Conservation (phyloP, 23 tunicate species). For the Botrylloides violaceus region DNA sequence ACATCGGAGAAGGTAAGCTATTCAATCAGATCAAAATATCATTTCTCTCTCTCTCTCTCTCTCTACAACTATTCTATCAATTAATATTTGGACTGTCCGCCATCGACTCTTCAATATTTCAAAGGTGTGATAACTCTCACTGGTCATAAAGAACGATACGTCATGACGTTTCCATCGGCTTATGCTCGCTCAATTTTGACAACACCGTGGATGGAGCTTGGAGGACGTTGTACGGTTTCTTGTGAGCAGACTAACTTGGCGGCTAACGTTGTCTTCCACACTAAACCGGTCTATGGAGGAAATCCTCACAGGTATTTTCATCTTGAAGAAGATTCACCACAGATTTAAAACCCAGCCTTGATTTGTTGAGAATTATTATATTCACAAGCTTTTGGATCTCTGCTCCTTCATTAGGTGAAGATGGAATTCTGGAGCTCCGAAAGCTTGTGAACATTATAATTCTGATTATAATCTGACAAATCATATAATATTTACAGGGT, state of each 20-base stretch:
- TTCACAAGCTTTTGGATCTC: too few relatives aligned
- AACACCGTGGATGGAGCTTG: constrained; percentile 85
- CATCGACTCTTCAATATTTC: not conserved
- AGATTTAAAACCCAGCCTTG: too few relatives aligned
- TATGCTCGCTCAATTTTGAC: constrained; percentile 75
- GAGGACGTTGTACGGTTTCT: constrained; percentile 62
- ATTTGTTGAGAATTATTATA: too few relatives aligned
- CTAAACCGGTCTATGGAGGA: constrained; percentile 80
- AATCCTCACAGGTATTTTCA: constrained; percentile 87
- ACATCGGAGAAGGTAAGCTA: constrained; percentile 77
- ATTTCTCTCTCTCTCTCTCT: not conserved
- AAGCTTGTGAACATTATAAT: too few relatives aligned
- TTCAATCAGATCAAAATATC: too few relatives aligned
- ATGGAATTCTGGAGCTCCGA: too few relatives aligned
- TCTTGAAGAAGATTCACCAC: too few relatives aligned
- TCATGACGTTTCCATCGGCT: constrained; percentile 78
- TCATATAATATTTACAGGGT: constrained; percentile 46
- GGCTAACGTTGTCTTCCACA: constrained; percentile 61
- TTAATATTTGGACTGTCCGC: not conserved
- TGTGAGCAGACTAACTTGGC: constrained; percentile 47
- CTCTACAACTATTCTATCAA: not conserved
- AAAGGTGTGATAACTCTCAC: constrained; percentile 39
- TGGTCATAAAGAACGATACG: constrained; percentile 48
- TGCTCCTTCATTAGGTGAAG: too few relatives aligned
- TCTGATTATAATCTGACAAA: not conserved